Percentiles rank a stretch among this genome's conserved stretches.
Conservation (phyloP, 2,113 vertebrate species). For the Balaenoptera acutorostrata region DNA sequence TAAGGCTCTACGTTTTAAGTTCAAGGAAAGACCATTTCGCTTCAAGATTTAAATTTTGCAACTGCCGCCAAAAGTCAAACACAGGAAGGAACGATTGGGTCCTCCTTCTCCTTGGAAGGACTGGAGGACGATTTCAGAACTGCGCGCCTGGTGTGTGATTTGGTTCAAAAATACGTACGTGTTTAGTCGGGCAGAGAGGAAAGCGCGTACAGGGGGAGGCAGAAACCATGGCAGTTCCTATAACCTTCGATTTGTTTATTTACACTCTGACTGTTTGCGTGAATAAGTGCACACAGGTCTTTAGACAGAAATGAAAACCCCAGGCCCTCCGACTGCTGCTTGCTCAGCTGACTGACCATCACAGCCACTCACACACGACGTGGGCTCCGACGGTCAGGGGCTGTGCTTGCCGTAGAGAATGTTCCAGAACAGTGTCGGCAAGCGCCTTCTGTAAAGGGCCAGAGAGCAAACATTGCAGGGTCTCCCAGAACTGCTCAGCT, state of each 20-base stretch:
- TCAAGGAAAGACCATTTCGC: not conserved
- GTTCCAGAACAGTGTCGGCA: not conserved
- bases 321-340: not conserved
- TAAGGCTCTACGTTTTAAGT: not conserved
- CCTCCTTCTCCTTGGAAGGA: too few relatives aligned
- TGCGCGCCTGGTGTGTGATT: accelerated
- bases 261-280: not conserved
- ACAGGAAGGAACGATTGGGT: not conserved
- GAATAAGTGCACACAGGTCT: not conserved
- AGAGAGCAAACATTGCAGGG: not conserved
- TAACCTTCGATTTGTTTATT: not conserved
- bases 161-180: accelerated
- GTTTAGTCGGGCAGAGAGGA: not conserved
- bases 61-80: not conserved
- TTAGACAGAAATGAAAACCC: not conserved
- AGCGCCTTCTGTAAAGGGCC: not conserved
- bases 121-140: accelerated
- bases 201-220: accelerated
- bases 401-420: not conserved
- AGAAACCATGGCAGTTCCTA: accelerated
- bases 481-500: not conserved
- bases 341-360: not conserved
- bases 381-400: accelerated
- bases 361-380: accelerated
- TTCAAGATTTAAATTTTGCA: not conserved